A percentile compares a stretch with the other conserved stretches of the same genome.
phyloP scores from a whole-genome alignment of 2,888 invertebrate genomes.

The Seira sanloemensis region DNA sequence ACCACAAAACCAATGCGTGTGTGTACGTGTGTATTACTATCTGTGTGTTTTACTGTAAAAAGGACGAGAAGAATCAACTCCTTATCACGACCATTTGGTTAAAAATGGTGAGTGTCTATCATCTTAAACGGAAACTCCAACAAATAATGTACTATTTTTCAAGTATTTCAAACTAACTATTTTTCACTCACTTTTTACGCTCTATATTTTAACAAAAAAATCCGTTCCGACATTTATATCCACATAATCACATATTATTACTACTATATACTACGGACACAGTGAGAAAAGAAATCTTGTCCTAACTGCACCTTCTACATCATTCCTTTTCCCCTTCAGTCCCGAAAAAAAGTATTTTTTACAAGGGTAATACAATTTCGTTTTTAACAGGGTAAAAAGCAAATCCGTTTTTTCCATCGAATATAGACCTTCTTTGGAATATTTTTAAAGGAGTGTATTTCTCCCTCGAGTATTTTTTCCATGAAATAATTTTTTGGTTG shows the following conservation, averaged over 20 bases:
- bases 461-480: not conserved
- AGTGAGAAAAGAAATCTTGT: no score
- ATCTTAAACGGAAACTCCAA: slow-evolving; percentile 43
- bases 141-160: no score
- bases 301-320: not conserved
- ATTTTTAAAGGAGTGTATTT: no score
- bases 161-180: slow-evolving; percentile 35
- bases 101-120: slow-evolving; percentile 87
- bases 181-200: slow-evolving; percentile 20
- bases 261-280: no score
- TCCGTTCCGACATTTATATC: slow-evolving; percentile 28
- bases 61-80: slow-evolving; percentile 98
- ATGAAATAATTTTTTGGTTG: slow-evolving; percentile 58
- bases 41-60: slow-evolving; percentile 70
- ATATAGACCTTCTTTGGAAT: slow-evolving; percentile 9
- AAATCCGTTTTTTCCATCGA: slow-evolving; percentile 14
- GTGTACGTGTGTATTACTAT: slow-evolving; percentile 40
- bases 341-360: slow-evolving; percentile 5
- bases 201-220: slow-evolving; percentile 33
- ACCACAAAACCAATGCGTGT: slow-evolving; percentile 10
- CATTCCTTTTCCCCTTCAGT: not conserved
- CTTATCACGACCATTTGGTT: slow-evolving; percentile 98
- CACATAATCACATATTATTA: no score
- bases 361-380: not conserved
- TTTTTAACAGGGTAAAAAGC: not conserved